Evolutionary conservation across 2,888 invertebrate genomes (phyloP).

Genomic region (Charanyca ferruginea): DNA sequence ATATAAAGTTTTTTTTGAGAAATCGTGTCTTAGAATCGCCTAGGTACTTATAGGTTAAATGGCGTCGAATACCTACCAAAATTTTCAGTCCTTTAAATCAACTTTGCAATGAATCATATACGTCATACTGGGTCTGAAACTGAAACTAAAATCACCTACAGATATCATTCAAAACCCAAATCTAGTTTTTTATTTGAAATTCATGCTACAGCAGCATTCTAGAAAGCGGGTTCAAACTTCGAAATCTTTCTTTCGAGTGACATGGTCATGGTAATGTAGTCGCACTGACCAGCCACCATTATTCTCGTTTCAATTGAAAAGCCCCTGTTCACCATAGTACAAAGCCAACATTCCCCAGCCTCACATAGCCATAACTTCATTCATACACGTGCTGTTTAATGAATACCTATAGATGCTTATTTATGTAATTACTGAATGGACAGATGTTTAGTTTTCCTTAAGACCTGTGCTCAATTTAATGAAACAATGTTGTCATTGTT

Average conservation of each 20-base stretch:
- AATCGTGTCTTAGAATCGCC: too few species aligned
- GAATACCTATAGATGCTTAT: conserved; percentile 3
- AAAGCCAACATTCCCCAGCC: not conserved
- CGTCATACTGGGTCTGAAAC: too few species aligned
- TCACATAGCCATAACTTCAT: conserved; percentile 14
- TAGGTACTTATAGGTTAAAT: too few species aligned
- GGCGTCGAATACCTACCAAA: too few species aligned
- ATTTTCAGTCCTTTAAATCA: too few species aligned
- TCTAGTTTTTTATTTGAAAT: too few species aligned
- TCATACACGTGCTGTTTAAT: conserved; percentile 13
- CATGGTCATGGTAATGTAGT: not conserved
- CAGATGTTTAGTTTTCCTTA: conserved; percentile 37
- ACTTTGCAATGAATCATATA: too few species aligned
- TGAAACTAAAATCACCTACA: too few species aligned
- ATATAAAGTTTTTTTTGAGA: too few species aligned
- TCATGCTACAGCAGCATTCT: too few species aligned
- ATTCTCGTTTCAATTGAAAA: conserved; percentile 1
- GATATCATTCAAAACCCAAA: too few species aligned
- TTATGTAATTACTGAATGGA: conserved; percentile 36
- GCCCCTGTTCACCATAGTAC: not conserved
- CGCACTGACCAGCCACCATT: conserved; percentile 6
- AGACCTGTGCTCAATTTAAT: not conserved
- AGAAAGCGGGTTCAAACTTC: too few species aligned
- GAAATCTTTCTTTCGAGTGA: not conserved
- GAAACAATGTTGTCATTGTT: not conserved